phyloP scores from a whole-genome alignment of 2,888 invertebrate genomes.

The Cephus spinipes region DNA sequence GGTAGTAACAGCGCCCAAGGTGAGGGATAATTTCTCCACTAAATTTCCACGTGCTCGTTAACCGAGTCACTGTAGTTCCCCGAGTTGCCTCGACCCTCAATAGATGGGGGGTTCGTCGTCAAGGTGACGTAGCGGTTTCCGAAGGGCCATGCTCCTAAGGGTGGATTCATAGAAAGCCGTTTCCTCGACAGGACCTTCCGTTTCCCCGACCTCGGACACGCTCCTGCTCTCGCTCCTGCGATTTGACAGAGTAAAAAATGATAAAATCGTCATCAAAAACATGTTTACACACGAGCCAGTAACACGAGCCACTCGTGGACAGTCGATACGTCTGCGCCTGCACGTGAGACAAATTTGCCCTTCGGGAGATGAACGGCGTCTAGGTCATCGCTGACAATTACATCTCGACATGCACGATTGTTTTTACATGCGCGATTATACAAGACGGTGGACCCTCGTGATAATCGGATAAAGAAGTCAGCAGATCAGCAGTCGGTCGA shows the following conservation, averaged over 20 bases:
- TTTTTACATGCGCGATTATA: background rate
- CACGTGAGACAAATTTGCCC: background rate
- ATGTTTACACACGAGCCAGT: background rate
- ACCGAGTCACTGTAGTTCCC: background rate
- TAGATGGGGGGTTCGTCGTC: conserved; percentile 52
- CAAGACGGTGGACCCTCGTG: background rate
- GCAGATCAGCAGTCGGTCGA: background rate
- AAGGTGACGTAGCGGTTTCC: conserved; percentile 41
- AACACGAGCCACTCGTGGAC: background rate
- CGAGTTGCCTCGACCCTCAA: conserved; percentile 20
- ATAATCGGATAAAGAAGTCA: background rate
- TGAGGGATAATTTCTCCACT: background rate
- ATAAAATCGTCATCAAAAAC: background rate
- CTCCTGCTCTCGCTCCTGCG: conserved; percentile 39
- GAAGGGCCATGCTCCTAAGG: conserved; percentile 23
- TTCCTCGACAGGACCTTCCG: conserved; percentile 36
- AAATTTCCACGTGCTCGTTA: background rate
- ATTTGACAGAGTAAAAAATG: conserved; percentile 12
- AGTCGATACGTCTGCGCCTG: background rate
- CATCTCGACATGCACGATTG: background rate
- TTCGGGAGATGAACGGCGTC: background rate
- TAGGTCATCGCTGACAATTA: background rate
- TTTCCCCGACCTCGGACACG: conserved; percentile 38
- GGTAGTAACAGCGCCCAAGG: background rate
- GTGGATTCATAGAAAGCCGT: conserved; percentile 30